These are phyloP conservation scores for Drosophila neotestacea DNA, from an alignment of 2,888 invertebrate genomes.

Conservation along the genomic window DNA sequence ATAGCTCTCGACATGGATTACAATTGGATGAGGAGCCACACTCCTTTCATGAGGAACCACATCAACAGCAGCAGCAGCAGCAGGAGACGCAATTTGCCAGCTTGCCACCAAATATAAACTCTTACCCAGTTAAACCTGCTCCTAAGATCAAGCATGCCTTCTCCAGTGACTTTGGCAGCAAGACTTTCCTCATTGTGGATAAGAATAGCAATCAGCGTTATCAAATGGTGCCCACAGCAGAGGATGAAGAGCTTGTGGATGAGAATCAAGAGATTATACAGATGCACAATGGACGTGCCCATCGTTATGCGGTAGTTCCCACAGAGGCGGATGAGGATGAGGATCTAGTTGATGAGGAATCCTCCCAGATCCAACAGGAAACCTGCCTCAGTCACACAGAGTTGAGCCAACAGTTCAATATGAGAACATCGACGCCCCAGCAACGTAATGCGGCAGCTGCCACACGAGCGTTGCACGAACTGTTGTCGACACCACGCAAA, in stretches of 20 bases:
- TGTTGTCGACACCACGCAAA: slow-evolving; percentile 90
- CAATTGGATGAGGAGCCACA: slow-evolving; percentile 74
- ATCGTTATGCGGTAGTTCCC: slow-evolving; percentile 88
- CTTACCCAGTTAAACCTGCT: slow-evolving; percentile 37
- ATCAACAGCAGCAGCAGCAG: slow-evolving; percentile 46
- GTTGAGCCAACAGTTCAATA: slow-evolving; percentile 80
- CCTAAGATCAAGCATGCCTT: slow-evolving; percentile 84
- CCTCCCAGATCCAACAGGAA: slow-evolving; percentile 82
- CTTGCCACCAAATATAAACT: slow-evolving; percentile 77
- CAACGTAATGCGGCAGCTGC: slow-evolving; percentile 86
- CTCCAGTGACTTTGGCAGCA: slow-evolving; percentile 85
- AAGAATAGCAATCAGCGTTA: slow-evolving; percentile 87
- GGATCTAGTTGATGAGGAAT: slow-evolving; percentile 73
- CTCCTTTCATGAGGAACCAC: slow-evolving; percentile 81
- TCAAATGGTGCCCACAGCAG: slow-evolving; percentile 89
- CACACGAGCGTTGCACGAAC: slow-evolving; percentile 91
- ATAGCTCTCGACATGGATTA: slow-evolving; percentile 58
- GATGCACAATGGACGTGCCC: slow-evolving; percentile 85
- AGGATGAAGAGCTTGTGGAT: slow-evolving; percentile 86
- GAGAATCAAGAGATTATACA: slow-evolving; percentile 85
- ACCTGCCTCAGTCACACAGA: slow-evolving; percentile 85
- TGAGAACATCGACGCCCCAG: slow-evolving; percentile 84
- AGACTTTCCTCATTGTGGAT: slow-evolving; percentile 86
- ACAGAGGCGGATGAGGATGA: slow-evolving; percentile 85
- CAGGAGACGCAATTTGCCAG: slow-evolving; percentile 81